Conservation (phyloP, 2,888 invertebrate species). For the Petrolisthes cinctipes region DNA sequence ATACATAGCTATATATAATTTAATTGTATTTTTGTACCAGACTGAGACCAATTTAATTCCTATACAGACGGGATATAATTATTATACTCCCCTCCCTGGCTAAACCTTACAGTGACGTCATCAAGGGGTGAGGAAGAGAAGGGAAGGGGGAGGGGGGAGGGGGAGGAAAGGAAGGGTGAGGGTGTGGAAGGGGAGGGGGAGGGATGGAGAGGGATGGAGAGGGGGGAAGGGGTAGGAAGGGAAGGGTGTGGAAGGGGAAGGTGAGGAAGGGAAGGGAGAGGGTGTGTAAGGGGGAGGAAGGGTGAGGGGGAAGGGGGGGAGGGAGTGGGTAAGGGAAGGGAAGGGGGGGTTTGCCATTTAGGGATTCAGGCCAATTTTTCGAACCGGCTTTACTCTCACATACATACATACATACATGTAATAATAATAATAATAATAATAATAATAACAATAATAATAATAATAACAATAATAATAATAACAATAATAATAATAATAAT, state of each 20-base stretch:
- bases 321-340: neutral
- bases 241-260: neutral
- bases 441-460: neutral
- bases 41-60: no score
- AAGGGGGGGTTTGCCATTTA: neutral
- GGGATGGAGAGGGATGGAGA: neutral
- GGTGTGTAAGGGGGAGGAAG: slow-evolving; percentile 2
- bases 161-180: no score
- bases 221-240: neutral
- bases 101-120: no score
- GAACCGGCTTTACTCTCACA: neutral
- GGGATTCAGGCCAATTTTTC: neutral
- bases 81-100: no score
- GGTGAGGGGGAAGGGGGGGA: neutral
- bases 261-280: neutral
- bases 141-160: no score
- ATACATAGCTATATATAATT: no score
- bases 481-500: neutral
- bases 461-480: neutral
- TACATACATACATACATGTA: neutral
- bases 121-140: no score
- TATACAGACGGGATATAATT: no score
- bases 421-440: slow-evolving; percentile 12
- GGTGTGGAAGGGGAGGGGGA: neutral
- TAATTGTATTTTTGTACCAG: no score